A percentile compares a stretch with the other conserved stretches of the same genome.
Evolutionary conservation across 2,888 invertebrate genomes (phyloP).

Genomic region (Portevinia maculata): DNA sequence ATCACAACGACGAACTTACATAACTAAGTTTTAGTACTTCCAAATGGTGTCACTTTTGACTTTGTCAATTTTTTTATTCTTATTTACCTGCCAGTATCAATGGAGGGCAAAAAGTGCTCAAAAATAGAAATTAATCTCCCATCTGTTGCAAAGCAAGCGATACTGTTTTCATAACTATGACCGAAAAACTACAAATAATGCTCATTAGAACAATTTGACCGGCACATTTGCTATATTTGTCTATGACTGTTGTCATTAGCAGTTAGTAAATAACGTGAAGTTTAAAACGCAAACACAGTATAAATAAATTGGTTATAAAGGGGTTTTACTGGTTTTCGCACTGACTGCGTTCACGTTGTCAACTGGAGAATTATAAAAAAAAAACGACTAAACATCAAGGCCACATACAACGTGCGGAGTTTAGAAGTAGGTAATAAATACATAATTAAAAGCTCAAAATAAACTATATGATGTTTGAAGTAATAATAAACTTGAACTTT

Average conservation of each 20-base stretch:
- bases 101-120: not conserved
- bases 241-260: not conserved
- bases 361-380: conserved; percentile 21
- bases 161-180: not conserved
- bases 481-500: not conserved
- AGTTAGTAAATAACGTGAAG: not conserved
- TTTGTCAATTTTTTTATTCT: too few species aligned
- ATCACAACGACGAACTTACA: too few species aligned
- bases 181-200: not conserved
- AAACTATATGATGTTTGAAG: not conserved
- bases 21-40: too few species aligned
- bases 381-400: conserved; percentile 28
- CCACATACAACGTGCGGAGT: not conserved
- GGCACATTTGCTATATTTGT: not conserved
- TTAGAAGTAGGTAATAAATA: conserved; percentile 4
- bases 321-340: conserved; percentile 35
- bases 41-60: too few species aligned
- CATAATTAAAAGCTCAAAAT: conserved; percentile 1
- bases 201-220: not conserved
- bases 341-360: conserved; percentile 33
- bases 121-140: not conserved
- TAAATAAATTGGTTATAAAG: conserved; percentile 6
- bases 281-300: not conserved
- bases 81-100: too few species aligned
- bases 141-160: not conserved